Evolutionary conservation across 2,113 vertebrate species (phyloP), one percentile per base, ranked within the genome.

Genomic region (Strix uralensis): DNA sequence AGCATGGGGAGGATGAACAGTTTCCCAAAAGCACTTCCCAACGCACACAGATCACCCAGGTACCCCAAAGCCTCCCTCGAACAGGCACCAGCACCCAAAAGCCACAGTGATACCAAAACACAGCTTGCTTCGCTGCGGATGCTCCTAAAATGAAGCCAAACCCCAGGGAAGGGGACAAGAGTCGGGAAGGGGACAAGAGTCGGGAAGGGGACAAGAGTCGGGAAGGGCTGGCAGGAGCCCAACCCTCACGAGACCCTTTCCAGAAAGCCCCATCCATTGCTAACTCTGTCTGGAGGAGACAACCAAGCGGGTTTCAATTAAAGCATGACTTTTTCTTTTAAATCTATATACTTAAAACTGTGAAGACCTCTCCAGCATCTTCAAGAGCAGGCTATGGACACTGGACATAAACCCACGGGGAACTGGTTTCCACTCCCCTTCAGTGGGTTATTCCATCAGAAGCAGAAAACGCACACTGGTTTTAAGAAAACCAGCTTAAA

Each of bases 41-140:
- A 5, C 1, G 1, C 30, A 7, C 16, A 0, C 19, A 16, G n/a
- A 54, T 6, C 83, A 34, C 15, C 52, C 3, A 0, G 27, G 19
- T 10, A 26, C 19, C 71, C 92, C 59, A 38, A 57, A 85, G 21
- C 19, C 11, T 16, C 54, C 9, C n/a, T 49, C 9, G 1, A 27
- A 38, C 14, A 25, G 32, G 58, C 26, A 58, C 21, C 9, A 0
- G 40, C 72, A 51, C 51, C 47, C 42, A 13, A 38, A 67, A 79
- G 30, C 59, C 5, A 0, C 65, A 27, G 71, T 0, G 6, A 34
- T 7, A 30, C 27, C 15, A 1, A n/a, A 61, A 8, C 29, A 4
- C 51, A 15, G 14, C 10, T 15, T 1, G 11, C 15, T 40, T 30
- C 1, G 0, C 57, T 54, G 6, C 12, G 16, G 81, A 5, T 3